Conservation (phyloP, 1,140 invertebrate genomes). For the Pectinophora gossypiella region DNA sequence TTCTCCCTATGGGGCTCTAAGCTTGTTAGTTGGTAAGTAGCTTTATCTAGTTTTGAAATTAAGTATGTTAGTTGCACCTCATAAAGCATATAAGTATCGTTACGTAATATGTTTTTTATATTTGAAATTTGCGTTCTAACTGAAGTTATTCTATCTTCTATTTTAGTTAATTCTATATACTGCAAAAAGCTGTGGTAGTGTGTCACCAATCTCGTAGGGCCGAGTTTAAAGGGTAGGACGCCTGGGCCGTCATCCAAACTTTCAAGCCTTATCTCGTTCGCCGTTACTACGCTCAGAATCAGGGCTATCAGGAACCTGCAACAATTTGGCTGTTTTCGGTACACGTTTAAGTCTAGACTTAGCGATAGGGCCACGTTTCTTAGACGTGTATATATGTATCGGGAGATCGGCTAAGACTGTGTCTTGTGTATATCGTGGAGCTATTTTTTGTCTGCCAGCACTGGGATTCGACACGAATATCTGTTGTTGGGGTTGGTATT, state of each 20-base stretch:
- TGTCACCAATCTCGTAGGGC: not conserved
- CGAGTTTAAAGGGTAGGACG: constrained; percentile 3
- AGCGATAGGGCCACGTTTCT: not conserved
- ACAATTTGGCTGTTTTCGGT: not conserved
- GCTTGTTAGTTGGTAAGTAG: not conserved
- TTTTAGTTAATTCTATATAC: constrained; percentile 1
- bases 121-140: not conserved
- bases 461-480: not conserved
- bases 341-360: not conserved
- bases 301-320: constrained; percentile 3
- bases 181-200: constrained; percentile 3
- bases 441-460: not conserved
- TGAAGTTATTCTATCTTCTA: constrained; percentile 1
- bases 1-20: not conserved
- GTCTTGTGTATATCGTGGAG: not conserved
- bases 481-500: not conserved
- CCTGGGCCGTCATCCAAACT: constrained; percentile 1
- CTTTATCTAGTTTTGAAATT: not conserved
- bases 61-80: not conserved
- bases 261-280: constrained; percentile 1
- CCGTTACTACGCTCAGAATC: not conserved
- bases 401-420: not conserved
- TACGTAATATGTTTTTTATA: not conserved
- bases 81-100: not conserved
- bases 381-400: constrained; percentile 4